Percentiles rank a stretch among this genome's conserved stretches.
Conservation (phyloP, 2,113 vertebrate species). For the Leptocoma aspasia region DNA sequence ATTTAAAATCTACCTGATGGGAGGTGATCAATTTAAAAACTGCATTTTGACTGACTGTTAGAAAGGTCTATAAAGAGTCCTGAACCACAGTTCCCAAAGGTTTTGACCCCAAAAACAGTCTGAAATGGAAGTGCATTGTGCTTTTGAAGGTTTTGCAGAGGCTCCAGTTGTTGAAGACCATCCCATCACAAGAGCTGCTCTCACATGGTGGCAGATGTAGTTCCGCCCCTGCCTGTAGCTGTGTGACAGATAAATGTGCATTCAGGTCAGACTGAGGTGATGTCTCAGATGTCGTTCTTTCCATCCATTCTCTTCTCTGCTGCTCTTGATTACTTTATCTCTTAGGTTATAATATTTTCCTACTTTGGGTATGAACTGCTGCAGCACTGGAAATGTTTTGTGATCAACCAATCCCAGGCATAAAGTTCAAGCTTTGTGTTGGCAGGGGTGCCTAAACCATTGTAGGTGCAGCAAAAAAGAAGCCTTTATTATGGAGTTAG, state of each 20-base stretch:
- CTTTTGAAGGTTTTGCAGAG: background rate
- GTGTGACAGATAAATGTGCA: background rate
- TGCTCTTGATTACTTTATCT: background rate
- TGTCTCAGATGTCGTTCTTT: background rate
- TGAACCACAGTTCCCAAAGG: background rate
- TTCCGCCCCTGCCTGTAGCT: background rate
- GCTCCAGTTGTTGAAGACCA: fast-evolving
- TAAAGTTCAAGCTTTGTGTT: background rate
- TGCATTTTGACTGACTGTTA: background rate
- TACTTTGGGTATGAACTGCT: background rate
- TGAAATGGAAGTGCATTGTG: background rate
- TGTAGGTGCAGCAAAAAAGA: background rate
- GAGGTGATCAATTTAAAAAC: background rate
- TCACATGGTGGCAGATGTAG: fast-evolving
- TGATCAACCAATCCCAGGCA: background rate
- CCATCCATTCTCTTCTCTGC: background rate
- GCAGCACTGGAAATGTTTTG: background rate
- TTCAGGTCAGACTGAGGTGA: background rate
- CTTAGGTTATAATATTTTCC: background rate
- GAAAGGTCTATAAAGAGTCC: background rate
- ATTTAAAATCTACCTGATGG: background rate
- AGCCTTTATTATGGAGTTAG: background rate
- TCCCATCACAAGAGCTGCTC: background rate
- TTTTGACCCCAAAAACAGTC: background rate
- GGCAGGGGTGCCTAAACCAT: background rate